phyloP scores from a whole-genome alignment of 2,888 invertebrate genomes.

The Platerodrilus igneus region DNA sequence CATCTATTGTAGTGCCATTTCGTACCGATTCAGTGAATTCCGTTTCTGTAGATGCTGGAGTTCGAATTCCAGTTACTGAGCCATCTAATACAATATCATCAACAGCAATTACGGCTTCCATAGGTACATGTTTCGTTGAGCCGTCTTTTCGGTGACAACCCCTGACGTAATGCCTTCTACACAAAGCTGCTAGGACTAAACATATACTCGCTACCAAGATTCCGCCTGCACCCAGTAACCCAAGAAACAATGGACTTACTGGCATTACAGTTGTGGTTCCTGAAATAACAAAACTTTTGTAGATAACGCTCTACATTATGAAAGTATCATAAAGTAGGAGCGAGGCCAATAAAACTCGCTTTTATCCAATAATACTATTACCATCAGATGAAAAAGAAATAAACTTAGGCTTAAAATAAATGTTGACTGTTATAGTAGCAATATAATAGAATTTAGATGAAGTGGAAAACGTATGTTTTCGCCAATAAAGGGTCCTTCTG shows the following conservation, averaged over 20 bases:
- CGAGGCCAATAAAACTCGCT: too few relatives aligned
- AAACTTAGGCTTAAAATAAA: too few relatives aligned
- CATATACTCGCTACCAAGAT: constrained; percentile 72
- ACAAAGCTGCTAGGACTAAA: constrained; percentile 70
- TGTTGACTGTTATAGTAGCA: constrained; percentile 15
- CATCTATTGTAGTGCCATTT: constrained; percentile 55
- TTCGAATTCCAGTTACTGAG: constrained; percentile 42
- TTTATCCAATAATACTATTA: too few relatives aligned
- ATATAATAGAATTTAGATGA: constrained; percentile 24
- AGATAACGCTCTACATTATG: too few relatives aligned
- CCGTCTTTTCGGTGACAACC: constrained; percentile 37
- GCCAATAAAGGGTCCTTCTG: constrained; percentile 22
- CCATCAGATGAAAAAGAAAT: too few relatives aligned
- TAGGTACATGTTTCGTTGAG: constrained; percentile 44
- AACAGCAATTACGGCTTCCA: constrained; percentile 46
- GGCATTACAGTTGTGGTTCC: constrained; percentile 60
- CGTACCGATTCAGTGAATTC: constrained; percentile 47
- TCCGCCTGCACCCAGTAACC: constrained; percentile 71
- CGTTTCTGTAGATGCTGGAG: constrained; percentile 47
- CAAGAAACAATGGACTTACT: constrained; percentile 71
- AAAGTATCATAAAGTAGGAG: too few relatives aligned
- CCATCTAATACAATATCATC: constrained; percentile 45
- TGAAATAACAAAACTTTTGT: constrained; percentile 44
- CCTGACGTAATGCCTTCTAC: constrained; percentile 47
- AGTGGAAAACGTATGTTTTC: constrained; percentile 24